Evolutionary conservation across 2,797 vertebrate genomes (phyloP).

Genomic region (Danio choprae): DNA sequence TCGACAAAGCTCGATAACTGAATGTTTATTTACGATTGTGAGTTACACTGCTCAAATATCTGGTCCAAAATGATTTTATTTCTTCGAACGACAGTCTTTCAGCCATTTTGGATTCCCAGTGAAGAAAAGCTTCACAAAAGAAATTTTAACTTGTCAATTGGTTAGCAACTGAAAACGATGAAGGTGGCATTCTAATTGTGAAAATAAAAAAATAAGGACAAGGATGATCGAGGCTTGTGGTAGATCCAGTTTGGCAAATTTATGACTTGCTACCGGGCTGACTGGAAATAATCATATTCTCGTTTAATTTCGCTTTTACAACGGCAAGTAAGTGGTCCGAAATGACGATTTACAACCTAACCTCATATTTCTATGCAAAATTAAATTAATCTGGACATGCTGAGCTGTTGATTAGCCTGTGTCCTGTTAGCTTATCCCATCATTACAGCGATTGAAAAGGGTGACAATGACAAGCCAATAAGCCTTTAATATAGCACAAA

Average conservation of each 20-base stretch:
- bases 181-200: not conserved
- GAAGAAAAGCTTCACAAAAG: constrained; percentile 28
- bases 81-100: constrained; percentile 29
- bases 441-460: constrained; percentile 49
- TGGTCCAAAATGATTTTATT: not conserved
- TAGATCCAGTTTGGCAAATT: not conserved
- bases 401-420: constrained; percentile 38
- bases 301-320: not conserved
- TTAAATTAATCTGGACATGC: not conserved
- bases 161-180: not conserved
- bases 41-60: not conserved
- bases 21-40: not conserved
- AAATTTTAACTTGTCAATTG: constrained; percentile 6
- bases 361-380: not conserved
- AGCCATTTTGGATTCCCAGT: constrained; percentile 46
- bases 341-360: not conserved
- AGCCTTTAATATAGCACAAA: not conserved
- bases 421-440: constrained; percentile 43
- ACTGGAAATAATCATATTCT: constrained; percentile 19
- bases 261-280: constrained; percentile 13
- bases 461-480: constrained; percentile 59
- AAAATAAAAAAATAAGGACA: not conserved
- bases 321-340: not conserved
- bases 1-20: not conserved
- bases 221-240: not conserved